These are phyloP conservation scores for Chionis minor DNA, from an alignment of 2,113 vertebrate genomes.

Conservation along the genomic window DNA sequence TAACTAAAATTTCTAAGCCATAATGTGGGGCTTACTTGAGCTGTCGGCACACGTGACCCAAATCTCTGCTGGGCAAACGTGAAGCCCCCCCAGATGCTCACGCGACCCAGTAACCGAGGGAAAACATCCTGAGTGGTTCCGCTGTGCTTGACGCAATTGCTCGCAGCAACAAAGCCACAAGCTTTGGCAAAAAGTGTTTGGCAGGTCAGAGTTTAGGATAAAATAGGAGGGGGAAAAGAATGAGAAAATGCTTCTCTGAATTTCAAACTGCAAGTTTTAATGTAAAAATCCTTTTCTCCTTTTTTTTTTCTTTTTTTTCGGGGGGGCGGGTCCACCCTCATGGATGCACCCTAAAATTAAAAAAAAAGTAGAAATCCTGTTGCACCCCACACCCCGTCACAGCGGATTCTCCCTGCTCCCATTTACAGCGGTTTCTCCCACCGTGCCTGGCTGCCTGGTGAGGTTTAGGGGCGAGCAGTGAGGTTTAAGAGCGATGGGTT, in stretches of 20 bases:
- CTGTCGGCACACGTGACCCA: not conserved
- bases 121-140: not conserved
- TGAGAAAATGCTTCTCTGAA: not conserved
- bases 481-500: not conserved
- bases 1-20: not conserved
- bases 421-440: not conserved
- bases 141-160: no score
- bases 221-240: not conserved
- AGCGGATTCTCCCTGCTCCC: no score
- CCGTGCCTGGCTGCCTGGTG: not conserved
- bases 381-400: not conserved
- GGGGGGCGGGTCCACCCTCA: accelerated
- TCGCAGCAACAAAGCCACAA: not conserved
- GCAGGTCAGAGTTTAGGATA: not conserved
- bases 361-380: not conserved
- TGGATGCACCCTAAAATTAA: not conserved
- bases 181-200: not conserved
- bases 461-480: not conserved
- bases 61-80: not conserved
- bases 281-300: not conserved
- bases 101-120: accelerated
- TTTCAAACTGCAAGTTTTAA: not conserved
- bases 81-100: not conserved
- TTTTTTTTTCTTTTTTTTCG: not conserved
- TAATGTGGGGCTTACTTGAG: not conserved